Conservation (phyloP, 2,113 vertebrate genomes). For the Amia ocellicauda region DNA sequence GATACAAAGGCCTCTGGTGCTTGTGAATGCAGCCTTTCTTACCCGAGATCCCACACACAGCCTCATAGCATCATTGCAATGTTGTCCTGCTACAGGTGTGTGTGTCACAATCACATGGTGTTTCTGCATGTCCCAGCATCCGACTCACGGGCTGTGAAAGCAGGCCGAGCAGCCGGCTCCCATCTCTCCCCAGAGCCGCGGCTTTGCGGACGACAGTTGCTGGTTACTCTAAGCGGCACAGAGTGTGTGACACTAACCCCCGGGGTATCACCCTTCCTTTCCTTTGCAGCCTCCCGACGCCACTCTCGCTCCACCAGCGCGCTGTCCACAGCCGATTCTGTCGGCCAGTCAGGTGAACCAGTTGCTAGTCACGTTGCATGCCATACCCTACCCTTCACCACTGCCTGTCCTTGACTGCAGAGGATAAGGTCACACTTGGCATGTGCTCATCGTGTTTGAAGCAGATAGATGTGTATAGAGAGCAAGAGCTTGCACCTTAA, state of each 20-base stretch:
- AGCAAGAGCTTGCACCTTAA: constrained; percentile 22
- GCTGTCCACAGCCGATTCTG: constrained; percentile 92
- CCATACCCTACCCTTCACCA: constrained; percentile 13
- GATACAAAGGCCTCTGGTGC: constrained; percentile 5
- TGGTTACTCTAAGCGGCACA: no score
- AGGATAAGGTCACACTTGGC: constrained; percentile 22
- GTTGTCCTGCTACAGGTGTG: neutral
- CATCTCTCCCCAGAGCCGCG: no score
- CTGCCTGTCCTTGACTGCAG: neutral
- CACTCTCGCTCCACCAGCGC: constrained; percentile 99
- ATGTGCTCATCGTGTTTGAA: constrained; percentile 36
- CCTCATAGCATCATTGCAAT: constrained; percentile 5
- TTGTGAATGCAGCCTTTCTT: constrained; percentile 19
- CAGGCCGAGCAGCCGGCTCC: no score
- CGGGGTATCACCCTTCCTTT: constrained; percentile 82
- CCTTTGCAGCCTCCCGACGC: constrained; percentile 95
- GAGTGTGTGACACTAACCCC: constrained; percentile 64
- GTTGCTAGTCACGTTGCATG: constrained; percentile 80
- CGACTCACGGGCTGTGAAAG: no score
- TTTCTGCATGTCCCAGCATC: no score
- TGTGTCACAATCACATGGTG: neutral
- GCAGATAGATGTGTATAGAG: neutral
- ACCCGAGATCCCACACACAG: constrained; percentile 10
- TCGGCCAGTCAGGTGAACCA: constrained; percentile 99
- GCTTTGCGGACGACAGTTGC: no score